A percentile compares a stretch with the other conserved stretches of the same genome.
These are phyloP conservation scores for Falco concolor DNA, from an alignment of 2,797 vertebrate genomes.

Conservation along the genomic window DNA sequence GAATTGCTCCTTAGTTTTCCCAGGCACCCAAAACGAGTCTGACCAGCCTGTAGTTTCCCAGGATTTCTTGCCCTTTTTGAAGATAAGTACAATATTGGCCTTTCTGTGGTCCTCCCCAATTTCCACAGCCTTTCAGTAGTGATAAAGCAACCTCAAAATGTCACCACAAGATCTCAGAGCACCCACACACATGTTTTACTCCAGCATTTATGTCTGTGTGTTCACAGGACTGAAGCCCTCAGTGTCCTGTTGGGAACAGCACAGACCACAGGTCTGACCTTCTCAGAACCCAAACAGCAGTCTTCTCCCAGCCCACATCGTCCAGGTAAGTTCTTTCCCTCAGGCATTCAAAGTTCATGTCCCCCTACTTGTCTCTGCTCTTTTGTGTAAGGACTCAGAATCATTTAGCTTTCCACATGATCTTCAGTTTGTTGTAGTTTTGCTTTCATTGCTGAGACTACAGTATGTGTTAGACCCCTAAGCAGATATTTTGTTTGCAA, in stretches of 20 bases:
- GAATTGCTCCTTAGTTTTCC: not conserved
- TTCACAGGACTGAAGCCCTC: not conserved
- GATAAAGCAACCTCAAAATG: not conserved
- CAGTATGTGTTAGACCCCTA: not conserved
- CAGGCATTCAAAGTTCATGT: not conserved
- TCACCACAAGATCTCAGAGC: not conserved
- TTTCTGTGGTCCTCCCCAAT: not conserved
- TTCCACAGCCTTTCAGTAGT: not conserved
- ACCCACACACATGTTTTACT: not conserved
- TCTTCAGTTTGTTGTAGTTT: not conserved
- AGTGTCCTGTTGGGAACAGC: not conserved
- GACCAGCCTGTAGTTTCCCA: not conserved
- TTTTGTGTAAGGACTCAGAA: not conserved
- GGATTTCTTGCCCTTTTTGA: not conserved
- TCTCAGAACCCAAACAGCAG: not conserved
- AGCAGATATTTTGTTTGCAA: not conserved
- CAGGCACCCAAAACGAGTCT: not conserved
- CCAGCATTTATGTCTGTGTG: not conserved
- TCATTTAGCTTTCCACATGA: not conserved
- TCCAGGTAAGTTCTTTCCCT: not conserved
- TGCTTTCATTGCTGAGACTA: not conserved
- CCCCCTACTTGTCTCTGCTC: not conserved
- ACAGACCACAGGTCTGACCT: not conserved
- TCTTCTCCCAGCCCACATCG: not conserved
- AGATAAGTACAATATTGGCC: not conserved